phyloP scores from a whole-genome alignment of 2,797 vertebrate genomes.

The Tolypeutes matacus region DNA sequence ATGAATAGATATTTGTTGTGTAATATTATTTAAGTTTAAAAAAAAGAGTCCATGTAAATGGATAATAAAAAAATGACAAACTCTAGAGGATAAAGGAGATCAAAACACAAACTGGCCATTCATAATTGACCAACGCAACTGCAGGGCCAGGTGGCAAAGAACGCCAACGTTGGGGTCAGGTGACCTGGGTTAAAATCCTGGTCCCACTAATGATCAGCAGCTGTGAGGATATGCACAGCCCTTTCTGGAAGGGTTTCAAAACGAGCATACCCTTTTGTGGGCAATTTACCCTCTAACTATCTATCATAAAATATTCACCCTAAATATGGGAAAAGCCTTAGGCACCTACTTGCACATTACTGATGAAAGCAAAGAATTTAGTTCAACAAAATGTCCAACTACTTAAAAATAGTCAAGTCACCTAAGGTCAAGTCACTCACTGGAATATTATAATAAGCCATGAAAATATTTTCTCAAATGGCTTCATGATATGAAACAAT shows the following conservation, averaged over 20 bases:
- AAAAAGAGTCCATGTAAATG: not conserved
- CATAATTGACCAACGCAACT: accelerated
- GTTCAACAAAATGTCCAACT: not conserved
- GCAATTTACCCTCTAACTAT: not conserved
- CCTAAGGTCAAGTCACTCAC: not conserved
- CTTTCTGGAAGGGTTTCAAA: not conserved
- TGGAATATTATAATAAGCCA: not conserved
- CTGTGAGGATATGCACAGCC: accelerated
- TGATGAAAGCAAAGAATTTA: not conserved
- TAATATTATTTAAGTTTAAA: not conserved
- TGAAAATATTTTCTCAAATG: not conserved
- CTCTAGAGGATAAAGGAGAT: not conserved
- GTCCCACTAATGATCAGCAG: not conserved
- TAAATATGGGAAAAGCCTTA: not conserved
- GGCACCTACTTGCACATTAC: not conserved
- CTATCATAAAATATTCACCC: not conserved
- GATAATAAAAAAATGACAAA: not conserved
- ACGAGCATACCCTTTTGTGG: accelerated
- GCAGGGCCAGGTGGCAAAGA: accelerated
- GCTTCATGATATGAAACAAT: not conserved
- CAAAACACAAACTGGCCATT: not conserved
- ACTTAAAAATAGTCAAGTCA: not conserved
- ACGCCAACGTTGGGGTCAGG: accelerated
- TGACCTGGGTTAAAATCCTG: not conserved
- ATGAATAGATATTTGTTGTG: not conserved